These are phyloP conservation scores for Campodea augens DNA, from an alignment of 1,140 invertebrate species.

Conservation along the genomic window DNA sequence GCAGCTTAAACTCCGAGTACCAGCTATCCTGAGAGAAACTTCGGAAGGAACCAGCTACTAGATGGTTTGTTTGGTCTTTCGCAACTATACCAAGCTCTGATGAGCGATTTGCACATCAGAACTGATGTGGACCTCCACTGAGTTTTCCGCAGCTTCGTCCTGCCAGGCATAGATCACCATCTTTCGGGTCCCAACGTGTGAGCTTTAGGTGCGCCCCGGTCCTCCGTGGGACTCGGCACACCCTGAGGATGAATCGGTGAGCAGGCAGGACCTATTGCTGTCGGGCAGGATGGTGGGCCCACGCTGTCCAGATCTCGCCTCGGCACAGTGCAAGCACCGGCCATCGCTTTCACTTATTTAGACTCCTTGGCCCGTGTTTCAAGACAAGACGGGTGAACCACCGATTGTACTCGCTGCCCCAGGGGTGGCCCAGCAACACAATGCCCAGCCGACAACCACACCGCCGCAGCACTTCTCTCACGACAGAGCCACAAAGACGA, in stretches of 20 bases:
- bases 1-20: too few relatives aligned
- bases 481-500: slow-evolving; percentile 7
- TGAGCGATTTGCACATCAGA: slow-evolving; percentile 85
- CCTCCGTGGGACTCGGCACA: too few relatives aligned
- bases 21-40: too few relatives aligned
- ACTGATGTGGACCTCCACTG: slow-evolving; percentile 68
- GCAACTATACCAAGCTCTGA: slow-evolving; percentile 74
- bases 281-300: slow-evolving; percentile 28
- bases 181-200: slow-evolving; percentile 77
- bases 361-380: slow-evolving; percentile 88
- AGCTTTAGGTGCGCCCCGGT: slow-evolving; percentile 15
- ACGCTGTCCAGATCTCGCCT: slow-evolving; percentile 26
- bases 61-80: too few relatives aligned
- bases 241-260: slow-evolving; percentile 29
- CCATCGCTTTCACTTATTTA: slow-evolving; percentile 51
- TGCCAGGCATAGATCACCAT: slow-evolving; percentile 79
- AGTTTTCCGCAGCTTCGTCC: slow-evolving; percentile 71
- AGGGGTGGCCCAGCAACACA: too few relatives aligned
- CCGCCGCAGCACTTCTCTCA: slow-evolving; percentile 20
- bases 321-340: slow-evolving; percentile 16
- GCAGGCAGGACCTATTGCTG: slow-evolving; percentile 24
- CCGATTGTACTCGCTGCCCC: slow-evolving; percentile 34
- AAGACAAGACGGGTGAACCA: slow-evolving; percentile 63
- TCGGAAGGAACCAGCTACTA: too few relatives aligned
- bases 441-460: too few relatives aligned